Base-by-base conservation (phyloP, 2,888 invertebrate species). In the Melanostoma scalare region DNA sequence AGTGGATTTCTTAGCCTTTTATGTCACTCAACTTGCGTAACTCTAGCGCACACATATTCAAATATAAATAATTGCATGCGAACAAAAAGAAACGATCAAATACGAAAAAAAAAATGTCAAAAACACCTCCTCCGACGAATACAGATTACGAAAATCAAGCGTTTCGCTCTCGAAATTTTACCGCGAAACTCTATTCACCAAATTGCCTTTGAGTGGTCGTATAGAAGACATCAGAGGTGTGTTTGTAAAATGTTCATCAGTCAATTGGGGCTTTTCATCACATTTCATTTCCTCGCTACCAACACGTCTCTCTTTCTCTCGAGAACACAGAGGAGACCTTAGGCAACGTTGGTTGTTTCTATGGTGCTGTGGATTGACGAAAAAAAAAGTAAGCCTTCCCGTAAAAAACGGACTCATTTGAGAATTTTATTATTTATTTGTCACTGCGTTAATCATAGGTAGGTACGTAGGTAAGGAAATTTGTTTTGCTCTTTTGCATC, bases 21-120 rank as follows among this genome's bases (percentile, higher is more conserved):
- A 44, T 71, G 76, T 67, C 60, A 81, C 5, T 63, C 58, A 20
- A 72, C 48, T 38, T 42, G 53, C 6, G 58, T 46, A 52, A 65
- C 68, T 56, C 35, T 60, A 40, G 60, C 65, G 20, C 20, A 20
- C 74, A 46, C 69, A 77, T 77, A 78, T 78, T 74, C 68, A 71
- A 65, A 81, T 56, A 78, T 81, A 84, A 78, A 84, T 77, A 77
- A 82, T 82, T 82, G 77, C 82, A 84, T 84, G 58, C 60, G 55
- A 74, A 44, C 60, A 50, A 74, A 44, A 42, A 55, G 8, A 36
- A 42, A 44, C 3, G 38, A 36, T 61, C 6, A 55, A 48, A n/a
- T n/a, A n/a, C n/a, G n/a, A 46, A 36, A 68, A 50, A 61, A 58
- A 73, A 20, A 20, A 1, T 84, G 84, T 84, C 84, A 78, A 74